Base-by-base conservation (phyloP, 2,797 vertebrate genomes). In the Pipistrellus kuhlii region DNA sequence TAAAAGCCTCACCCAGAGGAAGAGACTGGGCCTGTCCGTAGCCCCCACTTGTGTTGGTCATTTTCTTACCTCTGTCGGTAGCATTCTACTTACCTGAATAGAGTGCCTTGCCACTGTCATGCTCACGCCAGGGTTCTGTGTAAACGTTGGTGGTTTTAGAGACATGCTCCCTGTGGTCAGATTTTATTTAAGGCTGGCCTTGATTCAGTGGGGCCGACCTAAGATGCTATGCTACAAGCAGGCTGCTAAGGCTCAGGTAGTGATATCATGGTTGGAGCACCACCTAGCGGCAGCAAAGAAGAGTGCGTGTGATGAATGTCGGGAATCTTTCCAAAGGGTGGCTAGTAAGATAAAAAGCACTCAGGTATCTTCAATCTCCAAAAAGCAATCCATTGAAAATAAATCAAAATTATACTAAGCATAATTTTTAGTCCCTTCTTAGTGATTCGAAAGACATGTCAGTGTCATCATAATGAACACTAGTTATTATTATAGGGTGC, bases 281-380 rank as follows among this genome's bases (percentile, higher is more conserved):
- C 95, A 92, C 55, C 96, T 96, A 83, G 93, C 92, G 97, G 89
- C 5, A 0, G 6, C 5, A 2, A 17, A 15, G 27, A 92, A 20
- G 1, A 95, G 15, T 91, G 83, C 46, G 30, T 48, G 25, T 41
- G 18, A 41, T 15, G 25, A 48, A 68, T 11, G 38, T 44, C 8
- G 10, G 62, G 17, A 30, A 21, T 27, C 15, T 82, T 68, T 23
- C 25, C 25, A 41, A 6, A 3, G 46, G 18, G 8, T 69, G 48
- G 68, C 38, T 1, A n/a, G 53, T 10, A 62, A 82, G 11, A 9
- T 71, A 53, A 84, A 82, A 2, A 53, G 44, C 18, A 15, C 18
- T 57, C 44, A n/a, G 23, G 4, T 4, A 18, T 75, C 7, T 59
- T 27, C 5, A 23, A 23, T 13, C 51, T 71, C 44, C 25, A 75